phyloP scores from a whole-genome alignment of 2,113 vertebrate species.

The Elephantulus edwardii region DNA sequence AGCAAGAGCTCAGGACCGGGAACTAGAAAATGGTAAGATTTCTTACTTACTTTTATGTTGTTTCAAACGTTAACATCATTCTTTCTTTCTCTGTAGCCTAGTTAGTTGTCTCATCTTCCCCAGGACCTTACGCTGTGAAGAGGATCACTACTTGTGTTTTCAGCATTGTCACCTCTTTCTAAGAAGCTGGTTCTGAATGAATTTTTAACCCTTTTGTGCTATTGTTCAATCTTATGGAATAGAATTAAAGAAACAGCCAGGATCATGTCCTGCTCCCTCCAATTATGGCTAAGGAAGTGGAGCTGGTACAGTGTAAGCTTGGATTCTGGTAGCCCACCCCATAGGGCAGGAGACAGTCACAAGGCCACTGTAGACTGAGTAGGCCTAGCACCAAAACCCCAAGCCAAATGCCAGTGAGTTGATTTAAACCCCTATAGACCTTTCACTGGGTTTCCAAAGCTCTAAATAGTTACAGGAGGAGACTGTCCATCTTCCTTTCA shows the following conservation, averaged over 20 bases:
- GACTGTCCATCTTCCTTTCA: no score
- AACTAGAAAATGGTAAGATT: not conserved
- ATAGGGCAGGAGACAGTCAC: not conserved
- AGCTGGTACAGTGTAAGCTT: not conserved
- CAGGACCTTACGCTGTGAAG: not conserved
- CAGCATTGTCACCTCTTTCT: not conserved
- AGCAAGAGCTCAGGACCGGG: not conserved
- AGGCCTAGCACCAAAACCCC: no score
- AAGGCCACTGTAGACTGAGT: not conserved
- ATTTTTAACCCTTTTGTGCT: not conserved
- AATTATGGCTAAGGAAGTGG: not conserved
- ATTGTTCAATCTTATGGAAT: not conserved
- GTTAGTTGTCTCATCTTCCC: not conserved
- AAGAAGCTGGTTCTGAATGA: not conserved
- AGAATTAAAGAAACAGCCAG: not conserved
- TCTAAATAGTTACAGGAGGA: no score
- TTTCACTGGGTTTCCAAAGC: no score
- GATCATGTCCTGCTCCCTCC: not conserved
- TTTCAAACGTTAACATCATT: not conserved
- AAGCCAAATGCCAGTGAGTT: no score
- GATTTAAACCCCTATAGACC: no score
- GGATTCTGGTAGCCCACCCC: not conserved
- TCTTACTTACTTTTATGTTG: not conserved
- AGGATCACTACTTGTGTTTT: not conserved
- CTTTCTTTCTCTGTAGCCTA: not conserved